A percentile compares a stretch with the other conserved stretches of the same genome.
Evolutionary conservation across 1,140 invertebrate genomes (phyloP).

Genomic region (Heliconius hermathena): DNA sequence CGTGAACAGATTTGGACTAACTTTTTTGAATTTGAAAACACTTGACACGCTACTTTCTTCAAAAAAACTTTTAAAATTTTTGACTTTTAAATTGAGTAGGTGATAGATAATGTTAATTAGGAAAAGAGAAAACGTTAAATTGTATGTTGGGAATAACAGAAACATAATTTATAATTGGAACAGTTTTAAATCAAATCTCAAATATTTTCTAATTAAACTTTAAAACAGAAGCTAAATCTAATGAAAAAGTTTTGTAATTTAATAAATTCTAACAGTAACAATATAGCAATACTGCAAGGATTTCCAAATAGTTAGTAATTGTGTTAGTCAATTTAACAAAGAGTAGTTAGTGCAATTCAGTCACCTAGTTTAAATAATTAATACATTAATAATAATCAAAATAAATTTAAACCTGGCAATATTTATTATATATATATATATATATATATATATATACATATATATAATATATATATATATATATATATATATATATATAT

Average conservation of each 20-base stretch:
- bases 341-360: background rate
- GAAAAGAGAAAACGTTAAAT: too few relatives aligned
- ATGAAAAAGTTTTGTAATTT: constrained; percentile 1
- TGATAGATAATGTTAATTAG: too few relatives aligned
- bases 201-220: background rate
- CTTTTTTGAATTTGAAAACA: background rate
- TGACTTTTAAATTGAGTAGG: too few relatives aligned
- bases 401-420: too few relatives aligned
- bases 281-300: background rate
- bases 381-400: too few relatives aligned
- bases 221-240: background rate
- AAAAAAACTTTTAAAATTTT: too few relatives aligned
- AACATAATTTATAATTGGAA: background rate
- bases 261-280: background rate
- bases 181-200: background rate
- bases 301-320: background rate
- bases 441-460: too few relatives aligned
- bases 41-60: background rate
- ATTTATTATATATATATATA: too few relatives aligned
- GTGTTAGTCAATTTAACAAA: background rate
- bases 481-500: too few relatives aligned
- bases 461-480: too few relatives aligned
- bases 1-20: too few relatives aligned
- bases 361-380: background rate
- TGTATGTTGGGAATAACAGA: too few relatives aligned